Evolutionary conservation across 2,113 vertebrate genomes (phyloP), one percentile per base, ranked within the genome.

Genomic region (Todiramphus chloris): DNA sequence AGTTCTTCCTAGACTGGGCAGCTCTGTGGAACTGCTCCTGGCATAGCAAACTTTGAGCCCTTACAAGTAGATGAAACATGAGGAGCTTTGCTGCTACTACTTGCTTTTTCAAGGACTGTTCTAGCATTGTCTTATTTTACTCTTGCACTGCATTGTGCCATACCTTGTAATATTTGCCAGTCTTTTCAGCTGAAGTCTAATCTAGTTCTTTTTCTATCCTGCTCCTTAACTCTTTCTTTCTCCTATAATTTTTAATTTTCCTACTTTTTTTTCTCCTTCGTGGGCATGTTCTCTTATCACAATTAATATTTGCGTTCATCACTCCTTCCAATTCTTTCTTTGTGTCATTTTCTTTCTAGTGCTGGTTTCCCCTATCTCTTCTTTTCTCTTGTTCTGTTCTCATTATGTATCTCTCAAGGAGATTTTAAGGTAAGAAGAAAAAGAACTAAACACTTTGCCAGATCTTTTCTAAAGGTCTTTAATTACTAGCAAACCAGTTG

Each of bases 201-300:
- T 48, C 6, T 35, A 44, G 7, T 41, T 16, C 0, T 2, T 51
- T 55, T 89, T 90, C 48, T 31, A 1, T 51, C 3, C 18, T 56
- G 2, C 13, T 81, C 10, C 4, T 59, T 76, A 84, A 56, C 11
- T 81, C 13, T 62, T 73, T 48, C 8, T 13, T n/a, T 41, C 6
- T 8, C 16, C 3, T 64, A 0, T 25, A 2, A 48, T 13, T 77
- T 39, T 66, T 25, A 46, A 10, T 1, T 53, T 59, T 51, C 1
- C 2, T 56, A 5, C 1, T 27, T 83, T 31, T 83, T 19, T 44
- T 46, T 46, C 18, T 31, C 6, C 5, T 80, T 10, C 13, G 66
- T 72, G 35, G 60, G 19, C 9, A 6, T 1, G 1, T 76, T 50
- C 2, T 81, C 5, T 50, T 46, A 41, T 12, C 8, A 3, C 15